Evolutionary conservation across 2,797 vertebrate species (phyloP), one percentile per base, ranked within the genome.

Genomic region (Masticophis lateralis): DNA sequence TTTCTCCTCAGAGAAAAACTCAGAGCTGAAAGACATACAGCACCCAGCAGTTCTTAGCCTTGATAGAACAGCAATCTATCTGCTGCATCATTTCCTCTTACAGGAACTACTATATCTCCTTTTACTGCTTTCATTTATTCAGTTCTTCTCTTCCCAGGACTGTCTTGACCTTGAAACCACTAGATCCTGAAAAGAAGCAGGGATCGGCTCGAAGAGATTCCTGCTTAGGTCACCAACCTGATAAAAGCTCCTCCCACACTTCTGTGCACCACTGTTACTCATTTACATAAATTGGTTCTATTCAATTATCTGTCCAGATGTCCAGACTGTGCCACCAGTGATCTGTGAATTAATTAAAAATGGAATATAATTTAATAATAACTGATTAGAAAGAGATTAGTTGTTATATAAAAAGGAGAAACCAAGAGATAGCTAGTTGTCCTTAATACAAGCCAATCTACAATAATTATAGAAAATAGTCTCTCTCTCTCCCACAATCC

Each of bases 281-380:
- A 98, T 99, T 99, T 99, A 98, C 99, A 99, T 98, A 98, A 98
- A 98, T 98, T 98, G 98, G 98, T 98, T 98, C 97, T 97, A 97
- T 97, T 98, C 98, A 98, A 98, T 99, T 98, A 98, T 98, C 97
- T 96, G 98, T 98, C 99, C 99, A 99, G 99, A 99, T 99, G 99
- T 99, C 98, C 98, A 59, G 98, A 98, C 98, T 97, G 98, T 98
- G 98, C 98, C 98, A 97, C 98, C 97, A 98, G 98, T 98, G 97
- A 98, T 98, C 98, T 98, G 97, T 98, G 97, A 98, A 98, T 98
- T 97, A 98, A 98, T 98, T 98, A 98, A 98, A 98, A 98, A 97
- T 69, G 94, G 96, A 98, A 98, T 98, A 98, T 99, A 98, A 99
- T 99, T 98, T 98, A 98, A 98, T 99, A 99, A 99, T 98, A 97